Conservation (phyloP, 1,140 invertebrate genomes). For the Drosophila sp. region DNA sequence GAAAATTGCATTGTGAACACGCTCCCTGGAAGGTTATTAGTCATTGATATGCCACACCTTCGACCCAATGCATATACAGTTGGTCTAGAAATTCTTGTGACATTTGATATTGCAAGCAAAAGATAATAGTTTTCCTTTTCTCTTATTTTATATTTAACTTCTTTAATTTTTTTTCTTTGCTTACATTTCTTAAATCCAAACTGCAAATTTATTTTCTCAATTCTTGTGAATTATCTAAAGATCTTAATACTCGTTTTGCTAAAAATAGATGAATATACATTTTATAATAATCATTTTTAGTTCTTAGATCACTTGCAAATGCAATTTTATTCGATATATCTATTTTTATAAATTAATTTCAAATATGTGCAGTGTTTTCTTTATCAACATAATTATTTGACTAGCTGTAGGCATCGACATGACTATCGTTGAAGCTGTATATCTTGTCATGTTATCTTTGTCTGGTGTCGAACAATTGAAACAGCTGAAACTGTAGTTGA, state of each 20-base stretch:
- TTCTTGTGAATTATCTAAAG: too few species aligned
- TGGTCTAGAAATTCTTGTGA: background rate
- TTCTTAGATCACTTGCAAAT: too few species aligned
- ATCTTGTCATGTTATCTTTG: slow-evolving; percentile 26
- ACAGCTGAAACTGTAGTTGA: slow-evolving; percentile 20
- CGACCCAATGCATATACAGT: slow-evolving; percentile 11
- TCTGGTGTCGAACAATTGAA: slow-evolving; percentile 23
- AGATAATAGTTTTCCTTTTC: background rate
- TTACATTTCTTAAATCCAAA: too few species aligned
- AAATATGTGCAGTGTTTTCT: too few species aligned
- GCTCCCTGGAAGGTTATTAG: slow-evolving; percentile 66
- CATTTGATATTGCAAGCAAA: background rate
- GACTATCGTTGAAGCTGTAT: slow-evolving; percentile 4
- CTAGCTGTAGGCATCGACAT: background rate
- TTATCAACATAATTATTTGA: background rate
- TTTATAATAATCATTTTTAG: too few species aligned
- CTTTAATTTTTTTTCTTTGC: too few species aligned
- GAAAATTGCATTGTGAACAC: slow-evolving; percentile 59
- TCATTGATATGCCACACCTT: slow-evolving; percentile 76
- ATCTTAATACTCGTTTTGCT: too few species aligned
- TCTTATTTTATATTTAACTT: too few species aligned
- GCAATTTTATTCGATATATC: too few species aligned
- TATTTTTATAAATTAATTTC: too few species aligned
- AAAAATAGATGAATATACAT: too few species aligned
- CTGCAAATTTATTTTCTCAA: too few species aligned